These are phyloP conservation scores for Salmo trutta DNA, from an alignment of 2,797 vertebrate species.

Conservation along the genomic window DNA sequence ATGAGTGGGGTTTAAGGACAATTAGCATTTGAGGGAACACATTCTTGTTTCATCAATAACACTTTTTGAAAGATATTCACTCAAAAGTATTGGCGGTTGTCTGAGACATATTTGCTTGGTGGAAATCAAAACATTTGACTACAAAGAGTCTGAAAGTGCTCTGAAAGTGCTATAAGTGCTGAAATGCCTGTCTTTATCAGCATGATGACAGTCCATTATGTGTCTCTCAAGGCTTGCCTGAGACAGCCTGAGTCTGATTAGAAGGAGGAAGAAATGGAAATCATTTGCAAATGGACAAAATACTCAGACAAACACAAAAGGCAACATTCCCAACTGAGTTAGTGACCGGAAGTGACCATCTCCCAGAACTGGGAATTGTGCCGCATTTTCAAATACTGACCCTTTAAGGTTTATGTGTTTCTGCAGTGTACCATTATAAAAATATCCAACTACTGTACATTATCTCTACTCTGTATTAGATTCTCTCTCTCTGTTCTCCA, in stretches of 20 bases:
- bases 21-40: conserved; percentile 60
- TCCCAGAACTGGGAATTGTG: background rate
- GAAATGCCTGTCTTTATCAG: conserved; percentile 20
- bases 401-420: background rate
- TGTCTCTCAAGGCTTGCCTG: conserved; percentile 14
- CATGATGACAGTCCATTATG: conserved; percentile 33
- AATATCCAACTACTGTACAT: conserved; percentile 21
- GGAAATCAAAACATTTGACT: background rate
- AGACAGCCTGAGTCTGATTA: conserved; percentile 22
- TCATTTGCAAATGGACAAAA: background rate
- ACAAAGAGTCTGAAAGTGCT: conserved; percentile 18
- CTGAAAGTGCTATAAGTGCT: conserved; percentile 20
- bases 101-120: background rate
- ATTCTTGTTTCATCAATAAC: conserved; percentile 12
- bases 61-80: conserved; percentile 61
- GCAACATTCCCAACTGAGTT: background rate
- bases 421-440: conserved; percentile 5
- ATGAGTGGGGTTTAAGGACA: conserved; percentile 41
- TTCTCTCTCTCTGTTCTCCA: conserved; percentile 23
- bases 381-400: background rate
- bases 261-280: conserved; percentile 29
- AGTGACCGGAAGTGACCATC: background rate
- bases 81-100: background rate
- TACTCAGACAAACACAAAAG: background rate
- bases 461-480: conserved; percentile 28